phyloP scores from a whole-genome alignment of 1,140 invertebrate genomes.

The Orius insidiosus region DNA sequence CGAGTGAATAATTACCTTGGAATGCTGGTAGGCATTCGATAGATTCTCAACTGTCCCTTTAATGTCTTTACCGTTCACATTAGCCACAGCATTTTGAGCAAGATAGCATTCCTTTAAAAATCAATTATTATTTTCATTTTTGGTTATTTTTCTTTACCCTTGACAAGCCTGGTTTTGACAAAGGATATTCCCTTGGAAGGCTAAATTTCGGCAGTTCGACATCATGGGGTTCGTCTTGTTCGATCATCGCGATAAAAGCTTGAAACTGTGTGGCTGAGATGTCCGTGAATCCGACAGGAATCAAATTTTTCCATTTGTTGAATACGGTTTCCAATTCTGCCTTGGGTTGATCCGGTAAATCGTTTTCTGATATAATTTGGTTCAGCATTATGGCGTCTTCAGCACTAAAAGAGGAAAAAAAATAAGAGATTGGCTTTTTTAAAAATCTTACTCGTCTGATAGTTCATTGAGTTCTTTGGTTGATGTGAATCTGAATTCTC shows the following conservation, averaged over 20 bases:
- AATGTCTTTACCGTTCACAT: slow-evolving; percentile 8
- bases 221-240: slow-evolving; percentile 11
- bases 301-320: background rate
- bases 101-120: slow-evolving; percentile 11
- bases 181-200: slow-evolving; percentile 4
- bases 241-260: slow-evolving; percentile 8
- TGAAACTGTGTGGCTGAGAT: slow-evolving; percentile 5
- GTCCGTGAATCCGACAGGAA: slow-evolving; percentile 1
- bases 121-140: background rate
- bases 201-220: slow-evolving; percentile 3
- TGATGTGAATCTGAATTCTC: background rate
- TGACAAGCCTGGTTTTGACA: background rate
- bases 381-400: too few relatives aligned
- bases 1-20: slow-evolving; percentile 11
- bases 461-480: background rate
- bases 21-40: slow-evolving; percentile 14
- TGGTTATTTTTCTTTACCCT: background rate
- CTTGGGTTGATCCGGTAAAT: background rate
- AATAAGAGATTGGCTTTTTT: too few relatives aligned
- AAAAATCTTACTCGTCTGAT: background rate
- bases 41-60: slow-evolving; percentile 10
- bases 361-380: background rate
- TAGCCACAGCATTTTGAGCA: slow-evolving; percentile 9
- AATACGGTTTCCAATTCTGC: background rate
- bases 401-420: background rate